Base-by-base conservation (phyloP, 2,888 invertebrate species). In the Eilema caniola region DNA sequence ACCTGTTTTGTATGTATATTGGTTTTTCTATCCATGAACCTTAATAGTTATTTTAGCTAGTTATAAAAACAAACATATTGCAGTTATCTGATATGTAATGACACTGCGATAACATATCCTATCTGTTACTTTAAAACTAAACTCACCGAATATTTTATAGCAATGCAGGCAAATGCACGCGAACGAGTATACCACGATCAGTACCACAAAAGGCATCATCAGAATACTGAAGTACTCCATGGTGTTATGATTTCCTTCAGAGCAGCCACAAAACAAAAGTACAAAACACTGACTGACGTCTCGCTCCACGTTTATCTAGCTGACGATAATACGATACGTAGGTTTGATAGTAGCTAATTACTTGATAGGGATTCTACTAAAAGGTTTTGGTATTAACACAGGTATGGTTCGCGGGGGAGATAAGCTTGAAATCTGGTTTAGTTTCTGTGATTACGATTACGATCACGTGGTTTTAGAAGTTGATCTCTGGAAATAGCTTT, bases 91-190 rank as follows among this genome's bases (percentile, higher is more conserved):
- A 41, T 41, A 47, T 47, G 47, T 7, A 7, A 47, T 41, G 4
- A 20, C 47, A 57, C 24, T 20, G 11, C 24, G 4, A 41, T 16
- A 41, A 41, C 16, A 41, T 3, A 41, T 24, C 2, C 3, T 0
- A 11, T 0, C 0, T 53, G 12, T 23, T 47, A 28, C 7, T 47
- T 25, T 10, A 4, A 28, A 53, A 10, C 24, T 66, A 23, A 66
- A 78, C 94, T 92, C 69, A 93, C 94, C 85, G 14, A 85, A 88
- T 0, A 87, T 10, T 62, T 87, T 85, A 73, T 86, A 91, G 83
- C 89, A 92, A 74, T 90, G 87, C 14, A 93, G 68, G 69, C 89
- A 91, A 3, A 90, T 62, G 70, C 93, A 94, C 0, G 90, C 89
- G 0, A 89, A 0, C 0, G 80, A 78, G 67, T 93, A 93, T 1